Conservation (phyloP, 2,797 vertebrate species). For the Protosalanx chinensis region DNA sequence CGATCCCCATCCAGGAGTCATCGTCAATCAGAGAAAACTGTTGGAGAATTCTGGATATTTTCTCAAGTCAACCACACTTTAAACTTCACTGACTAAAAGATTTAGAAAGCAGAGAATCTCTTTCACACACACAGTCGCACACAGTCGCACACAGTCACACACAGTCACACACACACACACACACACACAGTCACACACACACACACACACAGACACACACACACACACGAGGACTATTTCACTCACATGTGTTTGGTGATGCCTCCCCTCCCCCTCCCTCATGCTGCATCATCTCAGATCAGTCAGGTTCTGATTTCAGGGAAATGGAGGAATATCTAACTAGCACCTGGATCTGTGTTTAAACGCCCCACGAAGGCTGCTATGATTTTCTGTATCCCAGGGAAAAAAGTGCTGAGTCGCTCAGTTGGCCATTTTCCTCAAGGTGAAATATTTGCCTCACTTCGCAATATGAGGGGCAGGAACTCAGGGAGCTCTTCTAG, state of each 20-base stretch:
- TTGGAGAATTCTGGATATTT: no score
- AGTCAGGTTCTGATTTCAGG: neutral
- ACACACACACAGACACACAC: neutral
- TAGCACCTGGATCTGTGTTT: conserved; percentile 61
- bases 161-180: neutral
- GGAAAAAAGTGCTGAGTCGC: conserved; percentile 66
- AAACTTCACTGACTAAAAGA: no score
- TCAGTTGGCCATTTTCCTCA: conserved; percentile 66
- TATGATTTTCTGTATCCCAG: conserved; percentile 68
- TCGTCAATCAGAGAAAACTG: no score
- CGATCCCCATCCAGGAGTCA: no score
- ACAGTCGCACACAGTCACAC: neutral
- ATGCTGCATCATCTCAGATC: conserved; percentile 34
- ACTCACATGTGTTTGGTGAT: no score
- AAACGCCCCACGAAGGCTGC: conserved; percentile 67
- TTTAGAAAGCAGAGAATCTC: no score
- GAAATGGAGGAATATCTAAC: conserved; percentile 62
- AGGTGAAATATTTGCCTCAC: conserved; percentile 71
- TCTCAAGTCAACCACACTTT: neutral
- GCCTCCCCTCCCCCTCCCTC: neutral
- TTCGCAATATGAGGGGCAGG: conserved; percentile 52
- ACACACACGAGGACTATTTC: no score
- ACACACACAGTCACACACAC: neutral
- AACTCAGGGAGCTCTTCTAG: conserved; percentile 24
- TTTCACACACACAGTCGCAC: neutral